Evolutionary conservation across 2,113 vertebrate species (phyloP).

Genomic region (Tachuris rubrigastra): DNA sequence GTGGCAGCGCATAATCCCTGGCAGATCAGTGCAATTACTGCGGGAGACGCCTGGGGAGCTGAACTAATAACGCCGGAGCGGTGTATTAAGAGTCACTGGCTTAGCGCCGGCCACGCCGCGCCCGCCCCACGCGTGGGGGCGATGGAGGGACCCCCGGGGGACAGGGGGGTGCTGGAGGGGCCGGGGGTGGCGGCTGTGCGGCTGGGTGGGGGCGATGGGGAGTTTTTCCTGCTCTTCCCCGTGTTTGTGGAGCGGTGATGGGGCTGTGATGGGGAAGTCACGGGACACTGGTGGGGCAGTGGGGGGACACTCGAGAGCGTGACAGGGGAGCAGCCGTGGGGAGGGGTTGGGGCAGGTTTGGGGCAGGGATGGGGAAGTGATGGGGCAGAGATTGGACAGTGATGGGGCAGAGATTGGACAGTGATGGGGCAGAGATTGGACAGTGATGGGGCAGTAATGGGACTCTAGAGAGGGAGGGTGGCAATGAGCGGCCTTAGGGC

Average conservation of each 20-base stretch:
- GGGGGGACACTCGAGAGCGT: too few species aligned
- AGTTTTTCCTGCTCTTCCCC: not conserved
- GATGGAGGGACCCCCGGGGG: not conserved
- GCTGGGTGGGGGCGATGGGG: not conserved
- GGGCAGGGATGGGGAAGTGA: not conserved
- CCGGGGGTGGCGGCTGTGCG: rapidly evolving
- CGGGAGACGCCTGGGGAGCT: slow-evolving; percentile 39
- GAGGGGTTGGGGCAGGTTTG: too few species aligned
- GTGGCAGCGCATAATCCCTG: slow-evolving; percentile 43
- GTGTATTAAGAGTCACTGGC: slow-evolving; percentile 36
- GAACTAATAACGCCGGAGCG: slow-evolving; percentile 27
- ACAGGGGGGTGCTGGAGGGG: not conserved
- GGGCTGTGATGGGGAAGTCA: not conserved
- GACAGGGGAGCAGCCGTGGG: not conserved
- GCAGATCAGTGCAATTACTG: slow-evolving; percentile 64
- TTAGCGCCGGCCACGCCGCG: not conserved
- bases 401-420: too few species aligned
- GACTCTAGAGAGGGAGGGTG: too few species aligned
- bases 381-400: too few species aligned
- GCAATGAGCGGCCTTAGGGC: too few species aligned
- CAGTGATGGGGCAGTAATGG: not conserved
- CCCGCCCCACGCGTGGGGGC: not conserved
- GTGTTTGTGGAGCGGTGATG: rapidly evolving
- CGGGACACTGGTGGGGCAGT: not conserved
- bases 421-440: too few species aligned